These are phyloP conservation scores for Thomomys bottae DNA, from an alignment of 2,113 vertebrate genomes.

Conservation along the genomic window DNA sequence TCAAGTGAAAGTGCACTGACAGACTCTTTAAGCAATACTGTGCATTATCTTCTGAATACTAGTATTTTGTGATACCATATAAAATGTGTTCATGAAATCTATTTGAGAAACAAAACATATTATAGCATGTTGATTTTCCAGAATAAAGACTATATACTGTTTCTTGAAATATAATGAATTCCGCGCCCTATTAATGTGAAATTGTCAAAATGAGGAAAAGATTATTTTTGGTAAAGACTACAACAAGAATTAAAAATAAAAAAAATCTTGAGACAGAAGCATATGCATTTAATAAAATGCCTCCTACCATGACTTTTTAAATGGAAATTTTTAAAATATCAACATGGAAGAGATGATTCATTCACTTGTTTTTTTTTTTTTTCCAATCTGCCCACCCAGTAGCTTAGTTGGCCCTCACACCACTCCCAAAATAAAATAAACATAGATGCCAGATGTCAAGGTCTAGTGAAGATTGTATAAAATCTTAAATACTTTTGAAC, in stretches of 20 bases:
- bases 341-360: neutral
- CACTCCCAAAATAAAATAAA: neutral
- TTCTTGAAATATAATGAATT: too few relatives aligned
- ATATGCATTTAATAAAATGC: conserved; percentile 40
- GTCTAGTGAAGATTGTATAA: conserved; percentile 45
- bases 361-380: conserved; percentile 15
- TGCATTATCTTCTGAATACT: neutral
- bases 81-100: conserved; percentile 59
- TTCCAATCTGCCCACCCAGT: neutral
- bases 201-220: neutral
- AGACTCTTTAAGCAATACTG: conserved; percentile 34
- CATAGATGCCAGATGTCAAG: neutral
- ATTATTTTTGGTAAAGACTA: neutral
- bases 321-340: conserved; percentile 44
- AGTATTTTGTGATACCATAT: conserved; percentile 32
- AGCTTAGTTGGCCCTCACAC: neutral
- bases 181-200: neutral
- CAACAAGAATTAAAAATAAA: too few relatives aligned
- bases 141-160: conserved; percentile 21
- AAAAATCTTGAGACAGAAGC: neutral
- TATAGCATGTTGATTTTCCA: conserved; percentile 49
- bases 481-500: conserved; percentile 58
- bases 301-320: conserved; percentile 26
- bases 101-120: conserved; percentile 44
- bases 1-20: conserved; percentile 7